Conservation (phyloP, 2,888 invertebrate genomes). For the Ennomos erosarius region DNA sequence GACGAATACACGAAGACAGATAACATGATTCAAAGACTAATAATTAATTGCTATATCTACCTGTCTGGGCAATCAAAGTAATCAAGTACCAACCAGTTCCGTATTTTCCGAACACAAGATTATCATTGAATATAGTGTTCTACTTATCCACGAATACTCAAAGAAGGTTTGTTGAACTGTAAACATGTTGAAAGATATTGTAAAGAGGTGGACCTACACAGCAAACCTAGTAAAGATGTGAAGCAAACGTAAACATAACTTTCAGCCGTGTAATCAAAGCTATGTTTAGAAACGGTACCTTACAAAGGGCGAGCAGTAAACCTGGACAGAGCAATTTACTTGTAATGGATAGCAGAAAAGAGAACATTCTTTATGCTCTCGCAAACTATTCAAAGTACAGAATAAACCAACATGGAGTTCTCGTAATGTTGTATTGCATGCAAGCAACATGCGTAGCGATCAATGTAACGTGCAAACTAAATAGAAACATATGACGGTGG, state of each 20-base stretch:
- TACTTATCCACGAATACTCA: conserved; percentile 18
- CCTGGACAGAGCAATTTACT: conserved; percentile 10
- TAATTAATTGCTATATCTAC: too few relatives aligned
- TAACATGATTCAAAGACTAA: too few relatives aligned
- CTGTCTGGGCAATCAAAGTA: background rate
- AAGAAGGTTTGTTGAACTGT: conserved; percentile 73
- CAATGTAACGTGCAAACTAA: conserved; percentile 46
- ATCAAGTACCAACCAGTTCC: background rate
- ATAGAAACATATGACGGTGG: conserved; percentile 58
- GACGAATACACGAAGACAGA: too few relatives aligned
- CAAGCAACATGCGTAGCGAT: conserved; percentile 30
- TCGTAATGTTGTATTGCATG: conserved; percentile 30
- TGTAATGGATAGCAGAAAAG: conserved; percentile 21
- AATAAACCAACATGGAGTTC: conserved; percentile 23
- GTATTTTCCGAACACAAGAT: background rate
- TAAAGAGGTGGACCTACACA: conserved; percentile 64
- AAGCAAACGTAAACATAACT: conserved; percentile 58
- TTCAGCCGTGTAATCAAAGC: conserved; percentile 46
- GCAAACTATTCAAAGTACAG: conserved; percentile 19
- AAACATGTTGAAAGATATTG: conserved; percentile 75
- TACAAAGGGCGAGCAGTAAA: conserved; percentile 34
- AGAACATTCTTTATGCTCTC: conserved; percentile 30
- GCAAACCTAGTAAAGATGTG: conserved; percentile 48
- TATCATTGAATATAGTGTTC: conserved; percentile 12
- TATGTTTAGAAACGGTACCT: conserved; percentile 40